Percentiles rank a stretch among this genome's conserved stretches.
phyloP scores from a whole-genome alignment of 2,797 vertebrate genomes.

The Telmatherina bonti region DNA sequence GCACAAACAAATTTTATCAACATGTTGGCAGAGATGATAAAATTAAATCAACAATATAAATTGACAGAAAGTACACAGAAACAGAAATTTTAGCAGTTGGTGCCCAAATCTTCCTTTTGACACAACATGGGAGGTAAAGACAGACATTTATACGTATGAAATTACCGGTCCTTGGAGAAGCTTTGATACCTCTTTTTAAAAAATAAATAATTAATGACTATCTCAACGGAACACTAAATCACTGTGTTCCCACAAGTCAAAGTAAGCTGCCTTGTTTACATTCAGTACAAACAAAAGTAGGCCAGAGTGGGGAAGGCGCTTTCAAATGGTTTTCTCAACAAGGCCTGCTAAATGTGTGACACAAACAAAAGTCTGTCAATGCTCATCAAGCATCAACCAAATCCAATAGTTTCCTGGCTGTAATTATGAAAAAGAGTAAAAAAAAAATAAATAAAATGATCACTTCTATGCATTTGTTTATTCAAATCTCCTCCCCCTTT shows the following conservation, averaged over 20 bases:
- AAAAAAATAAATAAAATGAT: neutral
- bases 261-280: slow-evolving; percentile 28
- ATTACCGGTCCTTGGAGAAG: too few species aligned
- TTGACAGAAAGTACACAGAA: too few species aligned
- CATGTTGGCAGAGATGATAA: too few species aligned
- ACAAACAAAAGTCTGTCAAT: neutral
- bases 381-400: neutral
- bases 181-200: neutral
- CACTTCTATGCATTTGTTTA: slow-evolving; percentile 7
- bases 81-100: too few species aligned
- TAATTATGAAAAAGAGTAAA: neutral
- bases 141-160: too few species aligned
- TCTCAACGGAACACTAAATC: neutral
- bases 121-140: too few species aligned
- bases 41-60: too few species aligned
- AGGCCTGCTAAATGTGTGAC: neutral
- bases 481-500: neutral
- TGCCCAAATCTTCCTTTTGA: too few species aligned
- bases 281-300: slow-evolving; percentile 36
- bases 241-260: slow-evolving; percentile 26
- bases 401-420: neutral
- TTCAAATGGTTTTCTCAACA: neutral
- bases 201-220: neutral
- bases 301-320: neutral
- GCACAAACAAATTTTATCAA: too few species aligned